Conservation (phyloP, 2,797 vertebrate species). For the Todus mexicanus region DNA sequence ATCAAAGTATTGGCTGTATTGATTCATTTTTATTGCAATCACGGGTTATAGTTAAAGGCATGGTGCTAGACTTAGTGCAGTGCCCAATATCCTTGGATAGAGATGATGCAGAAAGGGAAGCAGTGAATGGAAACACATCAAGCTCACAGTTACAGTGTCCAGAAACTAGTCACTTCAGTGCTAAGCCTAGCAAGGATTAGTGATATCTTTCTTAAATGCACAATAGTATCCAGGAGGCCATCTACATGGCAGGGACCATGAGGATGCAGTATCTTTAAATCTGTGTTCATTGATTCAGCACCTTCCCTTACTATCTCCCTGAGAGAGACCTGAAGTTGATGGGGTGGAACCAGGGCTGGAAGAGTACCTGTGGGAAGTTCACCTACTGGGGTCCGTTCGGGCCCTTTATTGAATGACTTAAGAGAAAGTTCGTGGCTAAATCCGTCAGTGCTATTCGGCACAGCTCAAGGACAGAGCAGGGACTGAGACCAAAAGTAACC, state of each 20-base stretch:
- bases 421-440: neutral
- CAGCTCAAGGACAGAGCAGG: neutral
- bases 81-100: neutral
- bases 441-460: neutral
- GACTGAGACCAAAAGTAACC: neutral
- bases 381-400: neutral
- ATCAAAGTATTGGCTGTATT: slow-evolving; percentile 17
- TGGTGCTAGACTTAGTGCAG: neutral
- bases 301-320: neutral
- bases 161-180: neutral
- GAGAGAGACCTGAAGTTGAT: neutral
- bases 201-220: neutral
- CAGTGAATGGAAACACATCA: neutral
- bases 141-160: neutral
- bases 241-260: neutral
- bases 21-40: neutral
- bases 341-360: neutral
- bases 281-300: neutral
- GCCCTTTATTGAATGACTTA: neutral
- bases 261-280: neutral
- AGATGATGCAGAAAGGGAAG: neutral
- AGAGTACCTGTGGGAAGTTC: neutral
- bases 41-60: neutral
- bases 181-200: neutral
- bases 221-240: neutral